Percentiles rank a stretch among this genome's conserved stretches.
Conservation (phyloP, 2,113 vertebrate species). For the Ameiurus melas region DNA sequence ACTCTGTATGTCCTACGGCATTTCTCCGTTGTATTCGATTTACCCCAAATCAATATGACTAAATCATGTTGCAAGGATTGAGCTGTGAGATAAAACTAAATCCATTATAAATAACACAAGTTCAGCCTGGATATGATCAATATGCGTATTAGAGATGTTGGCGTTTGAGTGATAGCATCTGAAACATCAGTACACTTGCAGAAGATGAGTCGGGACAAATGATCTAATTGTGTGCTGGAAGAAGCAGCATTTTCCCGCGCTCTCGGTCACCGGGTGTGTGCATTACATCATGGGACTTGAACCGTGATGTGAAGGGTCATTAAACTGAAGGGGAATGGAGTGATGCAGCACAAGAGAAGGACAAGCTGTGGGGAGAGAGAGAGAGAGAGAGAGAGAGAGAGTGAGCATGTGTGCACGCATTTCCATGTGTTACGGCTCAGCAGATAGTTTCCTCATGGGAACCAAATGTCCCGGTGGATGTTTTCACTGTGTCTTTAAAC, state of each 20-base stretch:
- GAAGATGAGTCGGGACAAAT: slow-evolving; percentile 40
- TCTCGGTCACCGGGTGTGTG: slow-evolving; percentile 22
- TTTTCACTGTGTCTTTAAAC: slow-evolving; percentile 26
- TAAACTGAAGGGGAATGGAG: slow-evolving; percentile 32
- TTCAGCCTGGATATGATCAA: background rate
- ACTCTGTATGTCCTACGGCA: no score
- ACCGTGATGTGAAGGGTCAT: slow-evolving; percentile 39
- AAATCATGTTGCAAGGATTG: slow-evolving; percentile 4
- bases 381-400: background rate
- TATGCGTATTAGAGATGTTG: background rate
- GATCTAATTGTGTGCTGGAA: slow-evolving; percentile 37
- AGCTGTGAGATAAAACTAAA: slow-evolving; percentile 5
- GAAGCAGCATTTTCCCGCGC: slow-evolving; percentile 45
- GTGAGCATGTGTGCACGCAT: background rate
- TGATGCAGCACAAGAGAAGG: slow-evolving; percentile 5
- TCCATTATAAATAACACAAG: background rate
- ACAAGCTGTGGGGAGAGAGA: background rate
- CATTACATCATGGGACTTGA: slow-evolving; percentile 40
- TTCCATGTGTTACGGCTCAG: background rate
- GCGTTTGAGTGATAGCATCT: background rate
- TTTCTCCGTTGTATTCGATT: background rate
- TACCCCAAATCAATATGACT: background rate
- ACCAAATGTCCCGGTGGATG: slow-evolving; percentile 21
- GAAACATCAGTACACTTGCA: slow-evolving; percentile 35
- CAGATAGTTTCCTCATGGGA: slow-evolving; percentile 15